Conservation (phyloP, 1,140 invertebrate genomes). For the Calliphora vicina region DNA sequence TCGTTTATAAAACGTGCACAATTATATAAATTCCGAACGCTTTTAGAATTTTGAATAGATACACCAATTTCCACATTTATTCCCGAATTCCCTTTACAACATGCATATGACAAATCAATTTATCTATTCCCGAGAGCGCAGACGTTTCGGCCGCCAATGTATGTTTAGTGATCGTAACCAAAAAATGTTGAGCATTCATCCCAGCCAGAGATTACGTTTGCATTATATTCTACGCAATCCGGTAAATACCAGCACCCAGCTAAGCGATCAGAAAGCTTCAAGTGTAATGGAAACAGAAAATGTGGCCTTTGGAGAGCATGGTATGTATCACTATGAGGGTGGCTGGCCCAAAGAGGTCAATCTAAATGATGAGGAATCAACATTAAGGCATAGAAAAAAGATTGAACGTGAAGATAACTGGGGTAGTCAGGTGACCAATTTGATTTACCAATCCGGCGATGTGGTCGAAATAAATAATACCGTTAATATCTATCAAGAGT, state of each 20-base stretch:
- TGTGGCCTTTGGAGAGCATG: constrained; percentile 65
- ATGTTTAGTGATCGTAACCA: constrained; percentile 79
- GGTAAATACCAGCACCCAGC: constrained; percentile 69
- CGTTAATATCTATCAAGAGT: constrained; percentile 88
- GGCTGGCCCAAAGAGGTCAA: constrained; percentile 96
- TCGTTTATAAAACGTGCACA: too few relatives aligned
- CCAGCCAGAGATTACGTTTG: constrained; percentile 59
- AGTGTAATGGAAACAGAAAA: constrained; percentile 70
- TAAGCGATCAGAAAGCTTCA: constrained; percentile 68
- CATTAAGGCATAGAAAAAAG: constrained; percentile 84
- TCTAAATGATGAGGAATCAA: constrained; percentile 83
- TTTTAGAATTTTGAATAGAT: too few relatives aligned
- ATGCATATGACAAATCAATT: constrained; percentile 36
- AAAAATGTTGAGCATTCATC: constrained; percentile 76
- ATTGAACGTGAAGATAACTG: constrained; percentile 92
- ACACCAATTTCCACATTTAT: too few relatives aligned
- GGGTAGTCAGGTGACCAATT: constrained; percentile 53
- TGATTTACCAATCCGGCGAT: constrained; percentile 45
- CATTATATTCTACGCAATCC: constrained; percentile 79
- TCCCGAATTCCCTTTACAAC: background rate
- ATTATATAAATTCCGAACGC: too few relatives aligned
- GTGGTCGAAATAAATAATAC: constrained; percentile 89
- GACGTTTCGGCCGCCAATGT: constrained; percentile 74
- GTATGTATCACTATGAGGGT: constrained; percentile 89
- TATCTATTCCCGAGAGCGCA: constrained; percentile 67